phyloP scores from a whole-genome alignment of 1,140 invertebrate genomes.

The Trinorchestia longiramus region DNA sequence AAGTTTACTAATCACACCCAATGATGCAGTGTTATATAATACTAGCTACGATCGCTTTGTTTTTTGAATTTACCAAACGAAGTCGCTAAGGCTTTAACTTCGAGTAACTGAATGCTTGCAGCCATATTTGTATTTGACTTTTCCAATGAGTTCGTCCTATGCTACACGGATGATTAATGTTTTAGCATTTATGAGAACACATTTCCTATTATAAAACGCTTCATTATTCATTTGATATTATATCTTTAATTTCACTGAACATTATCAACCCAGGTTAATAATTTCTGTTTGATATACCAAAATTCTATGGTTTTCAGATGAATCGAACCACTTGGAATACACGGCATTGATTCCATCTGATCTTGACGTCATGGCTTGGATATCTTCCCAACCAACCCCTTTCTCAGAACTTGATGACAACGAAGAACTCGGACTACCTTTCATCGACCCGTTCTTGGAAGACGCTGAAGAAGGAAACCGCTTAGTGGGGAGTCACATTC shows the following conservation, averaged over 20 bases:
- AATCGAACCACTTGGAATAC: constrained; percentile 37
- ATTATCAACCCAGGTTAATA: background rate
- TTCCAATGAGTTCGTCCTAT: background rate
- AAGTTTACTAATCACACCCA: background rate
- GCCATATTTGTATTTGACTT: background rate
- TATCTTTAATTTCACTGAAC: background rate
- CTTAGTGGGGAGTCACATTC: constrained; percentile 37
- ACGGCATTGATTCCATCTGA: constrained; percentile 9
- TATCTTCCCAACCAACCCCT: background rate
- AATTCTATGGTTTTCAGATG: background rate
- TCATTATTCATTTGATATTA: background rate
- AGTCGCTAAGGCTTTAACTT: background rate
- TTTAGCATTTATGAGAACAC: background rate
- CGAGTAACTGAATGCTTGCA: background rate
- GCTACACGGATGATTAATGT: background rate
- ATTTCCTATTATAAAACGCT: background rate
- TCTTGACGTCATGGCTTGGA: constrained; percentile 5
- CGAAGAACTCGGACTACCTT: background rate
- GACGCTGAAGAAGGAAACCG: constrained; percentile 3
- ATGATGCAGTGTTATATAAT: background rate
- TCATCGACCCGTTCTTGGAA: constrained; percentile 20
- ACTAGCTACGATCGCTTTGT: background rate
- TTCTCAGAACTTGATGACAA: background rate
- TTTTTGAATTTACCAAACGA: background rate
- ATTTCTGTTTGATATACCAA: background rate